Conservation (phyloP, 2,113 vertebrate species). For the Perca schrenkii region DNA sequence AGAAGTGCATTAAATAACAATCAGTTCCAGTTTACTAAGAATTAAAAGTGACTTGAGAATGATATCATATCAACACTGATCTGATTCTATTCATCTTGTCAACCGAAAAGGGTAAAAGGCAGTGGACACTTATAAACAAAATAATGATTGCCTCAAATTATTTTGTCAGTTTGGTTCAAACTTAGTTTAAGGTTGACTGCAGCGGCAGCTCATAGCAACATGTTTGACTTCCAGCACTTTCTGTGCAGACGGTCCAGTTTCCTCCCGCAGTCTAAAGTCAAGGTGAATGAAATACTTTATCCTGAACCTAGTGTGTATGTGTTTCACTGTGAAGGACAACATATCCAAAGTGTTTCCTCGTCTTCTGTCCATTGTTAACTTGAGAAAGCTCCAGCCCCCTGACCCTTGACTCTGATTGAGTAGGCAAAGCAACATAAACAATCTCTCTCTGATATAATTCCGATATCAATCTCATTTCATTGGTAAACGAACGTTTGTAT, state of each 20-base stretch:
- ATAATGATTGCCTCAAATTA: neutral
- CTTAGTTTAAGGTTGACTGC: neutral
- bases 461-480: neutral
- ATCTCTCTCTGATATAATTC: no score
- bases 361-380: neutral
- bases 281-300: neutral
- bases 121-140: neutral
- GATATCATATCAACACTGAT: neutral
- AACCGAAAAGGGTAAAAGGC: neutral
- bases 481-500: neutral
- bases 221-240: conserved; percentile 1
- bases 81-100: neutral
- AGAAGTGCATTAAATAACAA: no score
- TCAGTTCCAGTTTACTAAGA: neutral
- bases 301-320: neutral
- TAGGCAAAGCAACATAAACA: neutral
- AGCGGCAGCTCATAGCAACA: neutral
- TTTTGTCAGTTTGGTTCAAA: neutral
- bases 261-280: conserved; percentile 1
- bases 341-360: neutral
- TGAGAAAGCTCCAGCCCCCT: neutral
- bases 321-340: neutral
- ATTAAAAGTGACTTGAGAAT: neutral
- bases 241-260: conserved; percentile 4
- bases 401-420: neutral